Percentiles rank a stretch among this genome's conserved stretches.
Evolutionary conservation across 2,113 vertebrate species (phyloP).

Genomic region (Ailurus styani): DNA sequence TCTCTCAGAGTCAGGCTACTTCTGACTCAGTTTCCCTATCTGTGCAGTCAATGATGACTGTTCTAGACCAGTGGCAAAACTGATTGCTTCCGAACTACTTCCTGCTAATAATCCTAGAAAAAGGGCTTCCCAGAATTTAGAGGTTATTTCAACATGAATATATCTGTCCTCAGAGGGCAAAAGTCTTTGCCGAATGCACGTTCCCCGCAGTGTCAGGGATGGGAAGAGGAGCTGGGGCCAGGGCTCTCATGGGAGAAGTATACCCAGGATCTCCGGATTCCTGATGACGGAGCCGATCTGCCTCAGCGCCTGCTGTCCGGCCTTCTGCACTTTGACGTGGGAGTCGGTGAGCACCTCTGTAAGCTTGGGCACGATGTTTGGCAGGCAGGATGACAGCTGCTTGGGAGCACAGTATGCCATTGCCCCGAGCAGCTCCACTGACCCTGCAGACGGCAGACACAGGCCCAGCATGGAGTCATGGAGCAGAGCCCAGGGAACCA

Average conservation of each 20-base stretch:
- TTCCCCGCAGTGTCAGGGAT: not conserved
- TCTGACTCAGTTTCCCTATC: not conserved
- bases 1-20: not conserved
- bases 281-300: constrained; percentile 98
- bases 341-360: constrained; percentile 98
- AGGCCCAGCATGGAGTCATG: not conserved
- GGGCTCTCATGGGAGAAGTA: not conserved
- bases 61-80: not conserved
- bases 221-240: not conserved
- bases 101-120: not conserved
- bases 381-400: constrained; percentile 96
- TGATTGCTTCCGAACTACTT: not conserved
- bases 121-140: not conserved
- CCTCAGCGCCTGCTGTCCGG: constrained; percentile 95
- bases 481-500: not conserved
- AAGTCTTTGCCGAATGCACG: not conserved
- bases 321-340: constrained; percentile 98
- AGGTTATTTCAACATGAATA: not conserved
- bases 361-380: constrained; percentile 97
- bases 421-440: constrained; percentile 95
- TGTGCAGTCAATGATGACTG: not conserved
- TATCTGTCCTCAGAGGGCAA: not conserved
- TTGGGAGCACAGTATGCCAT: constrained; percentile 99
- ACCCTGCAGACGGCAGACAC: constrained; percentile 83
- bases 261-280: constrained; percentile 97